These are phyloP conservation scores for Branchellion lobata DNA, from an alignment of 2,888 invertebrate species.

Conservation along the genomic window DNA sequence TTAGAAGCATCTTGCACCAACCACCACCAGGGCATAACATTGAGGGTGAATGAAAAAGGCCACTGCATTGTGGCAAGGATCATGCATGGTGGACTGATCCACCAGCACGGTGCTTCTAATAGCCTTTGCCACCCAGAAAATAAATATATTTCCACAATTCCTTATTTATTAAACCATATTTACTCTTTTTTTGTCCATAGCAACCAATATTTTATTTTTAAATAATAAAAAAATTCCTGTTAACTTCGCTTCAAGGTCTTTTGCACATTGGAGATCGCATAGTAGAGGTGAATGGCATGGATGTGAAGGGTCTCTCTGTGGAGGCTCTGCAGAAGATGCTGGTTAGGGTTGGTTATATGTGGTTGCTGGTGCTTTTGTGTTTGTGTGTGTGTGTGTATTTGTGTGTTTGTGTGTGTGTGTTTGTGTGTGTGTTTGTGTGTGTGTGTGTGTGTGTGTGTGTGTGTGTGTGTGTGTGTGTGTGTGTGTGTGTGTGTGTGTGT, in stretches of 20 bases:
- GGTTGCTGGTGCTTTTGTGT: too few species aligned
- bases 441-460: too few species aligned
- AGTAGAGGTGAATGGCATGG: slow-evolving; percentile 92
- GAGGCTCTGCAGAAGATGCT: slow-evolving; percentile 94
- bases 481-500: too few species aligned
- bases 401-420: too few species aligned
- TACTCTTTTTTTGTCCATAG: not conserved
- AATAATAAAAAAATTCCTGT: too few species aligned
- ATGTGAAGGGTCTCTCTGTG: slow-evolving; percentile 93
- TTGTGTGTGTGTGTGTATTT: too few species aligned
- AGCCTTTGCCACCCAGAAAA: too few species aligned
- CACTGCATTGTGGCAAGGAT: slow-evolving; percentile 94
- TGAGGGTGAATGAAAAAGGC: slow-evolving; percentile 94
- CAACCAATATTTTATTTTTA: too few species aligned
- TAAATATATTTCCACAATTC: too few species aligned
- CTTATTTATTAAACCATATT: not conserved
- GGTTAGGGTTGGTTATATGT: slow-evolving; percentile 54
- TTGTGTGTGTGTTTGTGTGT: too few species aligned
- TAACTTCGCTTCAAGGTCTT: too few species aligned
- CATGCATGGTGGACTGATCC: slow-evolving; percentile 98
- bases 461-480: too few species aligned
- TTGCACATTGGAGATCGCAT: slow-evolving; percentile 99
- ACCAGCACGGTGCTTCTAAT: slow-evolving; percentile 71
- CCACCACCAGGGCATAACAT: slow-evolving; percentile 65
- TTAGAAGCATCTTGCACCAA: not conserved